Conservation (phyloP, 2,888 invertebrate genomes). For the Mechanitis mazaeus region DNA sequence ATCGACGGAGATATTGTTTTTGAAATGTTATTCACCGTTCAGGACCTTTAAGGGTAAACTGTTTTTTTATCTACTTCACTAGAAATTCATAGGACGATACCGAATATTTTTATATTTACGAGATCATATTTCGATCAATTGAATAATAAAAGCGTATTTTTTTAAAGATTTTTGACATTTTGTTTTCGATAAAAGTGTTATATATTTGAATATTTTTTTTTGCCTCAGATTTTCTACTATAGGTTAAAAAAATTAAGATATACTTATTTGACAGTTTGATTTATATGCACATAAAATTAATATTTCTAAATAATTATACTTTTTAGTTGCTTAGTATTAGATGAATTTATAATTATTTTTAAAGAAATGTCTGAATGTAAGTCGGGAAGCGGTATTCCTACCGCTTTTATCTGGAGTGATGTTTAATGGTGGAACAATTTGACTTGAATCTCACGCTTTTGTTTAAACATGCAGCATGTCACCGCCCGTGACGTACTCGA, state of each 20-base stretch:
- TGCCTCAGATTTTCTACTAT: too few species aligned
- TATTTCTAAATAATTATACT: not conserved
- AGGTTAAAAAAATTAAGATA: too few species aligned
- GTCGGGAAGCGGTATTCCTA: not conserved
- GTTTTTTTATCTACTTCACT: slow-evolving; percentile 56
- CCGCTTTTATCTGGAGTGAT: slow-evolving; percentile 41
- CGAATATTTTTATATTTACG: slow-evolving; percentile 36
- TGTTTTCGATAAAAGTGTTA: too few species aligned
- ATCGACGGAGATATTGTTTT: slow-evolving; percentile 70
- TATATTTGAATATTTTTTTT: too few species aligned
- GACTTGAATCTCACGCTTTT: slow-evolving; percentile 46
- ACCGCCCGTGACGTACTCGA: slow-evolving; percentile 64
- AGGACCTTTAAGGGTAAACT: slow-evolving; percentile 49
- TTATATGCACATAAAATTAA: not conserved
- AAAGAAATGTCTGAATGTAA: slow-evolving; percentile 12
- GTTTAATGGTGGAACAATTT: slow-evolving; percentile 58
- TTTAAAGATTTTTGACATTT: too few species aligned
- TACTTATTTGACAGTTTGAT: too few species aligned
- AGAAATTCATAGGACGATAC: slow-evolving; percentile 47
- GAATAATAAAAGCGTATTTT: not conserved
- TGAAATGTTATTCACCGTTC: slow-evolving; percentile 49
- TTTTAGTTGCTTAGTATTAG: not conserved
- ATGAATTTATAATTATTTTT: slow-evolving; percentile 11
- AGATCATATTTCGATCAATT: too few species aligned
- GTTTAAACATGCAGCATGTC: slow-evolving; percentile 67